phyloP scores from a whole-genome alignment of 2,888 invertebrate genomes.

The Andrena haemorrhoa region DNA sequence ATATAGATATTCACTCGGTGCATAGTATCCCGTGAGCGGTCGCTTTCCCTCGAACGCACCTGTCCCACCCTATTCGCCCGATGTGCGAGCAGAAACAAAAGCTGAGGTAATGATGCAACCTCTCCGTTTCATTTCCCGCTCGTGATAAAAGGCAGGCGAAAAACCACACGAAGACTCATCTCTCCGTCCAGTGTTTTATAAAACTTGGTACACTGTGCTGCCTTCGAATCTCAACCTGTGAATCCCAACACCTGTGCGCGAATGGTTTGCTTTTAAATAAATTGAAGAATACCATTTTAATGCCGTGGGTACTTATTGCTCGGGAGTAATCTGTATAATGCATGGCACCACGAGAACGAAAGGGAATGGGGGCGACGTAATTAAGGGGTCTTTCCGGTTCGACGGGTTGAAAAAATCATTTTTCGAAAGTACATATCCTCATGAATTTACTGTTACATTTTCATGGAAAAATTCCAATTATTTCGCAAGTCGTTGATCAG shows the following conservation, averaged over 20 bases:
- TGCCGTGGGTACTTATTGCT: not conserved
- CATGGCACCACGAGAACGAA: not conserved
- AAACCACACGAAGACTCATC: conserved; percentile 25
- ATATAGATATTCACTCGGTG: conserved; percentile 54
- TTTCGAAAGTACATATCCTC: no score
- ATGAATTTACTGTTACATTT: no score
- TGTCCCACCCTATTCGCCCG: conserved; percentile 39
- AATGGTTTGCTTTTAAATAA: conserved; percentile 51
- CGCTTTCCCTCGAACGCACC: conserved; percentile 27
- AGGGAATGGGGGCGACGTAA: not conserved
- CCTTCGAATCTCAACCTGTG: not conserved
- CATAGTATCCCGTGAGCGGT: conserved; percentile 27
- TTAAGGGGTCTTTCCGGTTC: not conserved
- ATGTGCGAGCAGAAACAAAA: conserved; percentile 49
- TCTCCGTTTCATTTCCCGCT: conserved; percentile 37
- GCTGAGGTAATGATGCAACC: conserved; percentile 54
- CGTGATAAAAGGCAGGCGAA: not conserved
- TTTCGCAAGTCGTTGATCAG: no score
- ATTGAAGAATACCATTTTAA: conserved; percentile 29
- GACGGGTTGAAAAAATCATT: no score
- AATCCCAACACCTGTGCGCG: not conserved
- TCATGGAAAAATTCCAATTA: no score
- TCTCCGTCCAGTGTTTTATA: not conserved
- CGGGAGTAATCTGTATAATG: conserved; percentile 8
- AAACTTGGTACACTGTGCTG: not conserved